A percentile compares a stretch with the other conserved stretches of the same genome.
Conservation (phyloP, 2,888 invertebrate genomes). For the Pedicia rivosa region DNA sequence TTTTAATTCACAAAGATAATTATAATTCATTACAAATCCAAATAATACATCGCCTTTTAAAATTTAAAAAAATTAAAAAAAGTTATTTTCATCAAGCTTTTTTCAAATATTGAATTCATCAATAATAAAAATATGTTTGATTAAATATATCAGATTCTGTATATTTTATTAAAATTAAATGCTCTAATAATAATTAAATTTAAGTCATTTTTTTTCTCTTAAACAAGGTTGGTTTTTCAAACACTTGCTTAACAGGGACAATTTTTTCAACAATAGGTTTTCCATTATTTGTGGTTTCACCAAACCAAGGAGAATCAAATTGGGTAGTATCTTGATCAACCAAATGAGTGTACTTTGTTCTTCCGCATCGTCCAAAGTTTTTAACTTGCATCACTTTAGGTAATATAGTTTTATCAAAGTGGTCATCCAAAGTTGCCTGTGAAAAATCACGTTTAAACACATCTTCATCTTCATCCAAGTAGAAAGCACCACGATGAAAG, state of each 20-base stretch:
- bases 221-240: slow-evolving; percentile 62
- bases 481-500: slow-evolving; percentile 98
- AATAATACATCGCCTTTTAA: no score
- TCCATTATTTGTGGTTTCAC: slow-evolving; percentile 73
- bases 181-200: neutral
- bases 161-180: neutral
- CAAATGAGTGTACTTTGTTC: slow-evolving; percentile 97
- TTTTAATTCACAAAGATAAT: no score
- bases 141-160: no score
- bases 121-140: no score
- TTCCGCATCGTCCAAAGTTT: slow-evolving; percentile 96
- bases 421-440: slow-evolving; percentile 93
- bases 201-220: slow-evolving; percentile 24
- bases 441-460: slow-evolving; percentile 89
- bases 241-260: slow-evolving; percentile 85
- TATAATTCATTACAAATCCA: no score
- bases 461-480: slow-evolving; percentile 82
- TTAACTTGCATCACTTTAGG: slow-evolving; percentile 99
- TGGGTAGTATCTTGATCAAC: slow-evolving; percentile 98
- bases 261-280: slow-evolving; percentile 78
- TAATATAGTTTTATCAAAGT: slow-evolving; percentile 95
- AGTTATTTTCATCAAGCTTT: no score
- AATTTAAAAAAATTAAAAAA: no score
- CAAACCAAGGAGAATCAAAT: slow-evolving; percentile 94
- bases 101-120: no score